Percentiles rank a stretch among this genome's conserved stretches.
These are phyloP conservation scores for Ctenodactylus gundi DNA, from an alignment of 2,113 vertebrate genomes.

Conservation along the genomic window DNA sequence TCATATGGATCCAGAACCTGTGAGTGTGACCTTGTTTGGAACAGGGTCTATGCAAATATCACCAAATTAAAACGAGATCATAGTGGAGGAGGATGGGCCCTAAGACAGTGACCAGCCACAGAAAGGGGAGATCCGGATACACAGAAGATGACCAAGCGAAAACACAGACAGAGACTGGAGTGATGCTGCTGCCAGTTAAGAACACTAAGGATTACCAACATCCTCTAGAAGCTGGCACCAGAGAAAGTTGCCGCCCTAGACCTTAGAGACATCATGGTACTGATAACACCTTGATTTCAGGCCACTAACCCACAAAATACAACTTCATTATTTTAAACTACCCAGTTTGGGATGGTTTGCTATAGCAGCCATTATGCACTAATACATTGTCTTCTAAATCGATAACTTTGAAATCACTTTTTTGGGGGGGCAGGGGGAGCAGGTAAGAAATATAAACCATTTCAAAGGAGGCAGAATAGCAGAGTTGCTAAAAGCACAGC, in stretches of 20 bases:
- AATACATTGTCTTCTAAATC: neutral
- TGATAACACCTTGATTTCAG: neutral
- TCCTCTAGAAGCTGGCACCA: neutral
- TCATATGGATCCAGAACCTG: neutral
- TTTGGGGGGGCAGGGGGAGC: neutral
- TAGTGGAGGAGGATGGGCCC: too few species aligned
- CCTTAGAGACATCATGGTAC: neutral
- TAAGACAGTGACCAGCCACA: neutral
- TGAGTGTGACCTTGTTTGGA: neutral
- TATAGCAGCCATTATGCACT: neutral
- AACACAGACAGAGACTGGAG: neutral
- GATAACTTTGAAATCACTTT: neutral
- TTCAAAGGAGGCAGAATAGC: too few species aligned
- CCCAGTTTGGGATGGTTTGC: neutral
- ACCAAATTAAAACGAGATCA: neutral
- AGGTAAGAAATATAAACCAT: neutral
- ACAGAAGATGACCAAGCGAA: neutral
- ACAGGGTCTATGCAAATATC: neutral
- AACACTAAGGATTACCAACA: neutral
- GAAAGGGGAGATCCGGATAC: neutral
- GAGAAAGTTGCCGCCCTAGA: neutral
- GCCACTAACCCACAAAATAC: neutral
- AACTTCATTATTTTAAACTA: neutral
- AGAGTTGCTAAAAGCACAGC: neutral
- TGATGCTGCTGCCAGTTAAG: neutral